Percentiles rank a stretch among this genome's conserved stretches.
These are phyloP conservation scores for Polymixis lichenea DNA, from an alignment of 2,888 invertebrate genomes.

Conservation along the genomic window DNA sequence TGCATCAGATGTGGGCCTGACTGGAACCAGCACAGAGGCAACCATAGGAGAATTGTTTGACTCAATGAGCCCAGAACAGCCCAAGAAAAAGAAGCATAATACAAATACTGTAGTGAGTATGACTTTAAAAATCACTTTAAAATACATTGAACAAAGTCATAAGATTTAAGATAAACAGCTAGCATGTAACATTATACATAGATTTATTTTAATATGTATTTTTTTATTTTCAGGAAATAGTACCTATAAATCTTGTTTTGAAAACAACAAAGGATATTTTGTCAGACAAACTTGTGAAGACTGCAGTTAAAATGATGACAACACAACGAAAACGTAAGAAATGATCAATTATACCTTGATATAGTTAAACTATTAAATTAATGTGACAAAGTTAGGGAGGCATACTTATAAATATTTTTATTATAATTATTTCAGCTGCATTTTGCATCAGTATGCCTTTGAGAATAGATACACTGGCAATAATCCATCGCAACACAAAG, in stretches of 20 bases:
- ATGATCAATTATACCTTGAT: neutral
- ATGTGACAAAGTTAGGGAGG: neutral
- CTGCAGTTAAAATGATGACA: conserved; percentile 91
- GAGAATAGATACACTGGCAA: conserved; percentile 93
- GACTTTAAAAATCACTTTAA: neutral
- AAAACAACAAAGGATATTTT: conserved; percentile 91
- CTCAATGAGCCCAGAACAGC: conserved; percentile 84
- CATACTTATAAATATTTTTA: neutral
- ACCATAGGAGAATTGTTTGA: conserved; percentile 89
- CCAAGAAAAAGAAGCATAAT: conserved; percentile 86
- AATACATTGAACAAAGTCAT: too few relatives aligned
- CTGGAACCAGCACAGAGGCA: conserved; percentile 88
- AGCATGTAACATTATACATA: neutral
- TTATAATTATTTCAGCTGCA: conserved; percentile 77
- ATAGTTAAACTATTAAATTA: neutral
- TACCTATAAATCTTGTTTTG: conserved; percentile 91
- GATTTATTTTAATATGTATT: conserved; percentile 3
- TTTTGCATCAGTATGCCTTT: conserved; percentile 91
- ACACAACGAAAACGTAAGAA: conserved; percentile 92
- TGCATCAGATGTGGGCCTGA: conserved; percentile 90
- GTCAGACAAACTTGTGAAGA: conserved; percentile 88
- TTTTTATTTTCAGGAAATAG: conserved; percentile 87
- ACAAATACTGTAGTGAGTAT: conserved; percentile 81
- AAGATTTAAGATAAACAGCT: neutral
- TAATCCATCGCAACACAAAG: conserved; percentile 92